Base-by-base conservation (phyloP, 2,113 vertebrate genomes). In the Laticauda colubrina region DNA sequence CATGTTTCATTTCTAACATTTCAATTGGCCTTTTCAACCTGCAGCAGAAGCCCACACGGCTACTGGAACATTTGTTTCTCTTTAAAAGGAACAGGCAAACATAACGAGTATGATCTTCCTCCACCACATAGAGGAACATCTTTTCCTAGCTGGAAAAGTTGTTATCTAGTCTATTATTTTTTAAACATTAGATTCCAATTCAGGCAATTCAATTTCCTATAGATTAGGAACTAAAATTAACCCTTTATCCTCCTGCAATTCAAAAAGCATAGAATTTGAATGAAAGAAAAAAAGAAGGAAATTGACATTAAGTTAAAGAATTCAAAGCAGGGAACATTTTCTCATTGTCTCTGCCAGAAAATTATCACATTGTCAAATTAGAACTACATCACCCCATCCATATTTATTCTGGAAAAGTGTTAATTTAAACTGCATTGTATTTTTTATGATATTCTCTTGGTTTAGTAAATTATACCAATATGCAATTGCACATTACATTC, bases 391-490 rank as follows among this genome's bases (percentile, higher is more conserved):
- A n/a, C 48, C 48, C 45, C 24, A 48, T 85, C 85, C 88, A 86
- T 24, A 56, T 85, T 90, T 89, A 24, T 90, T 90, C 69, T 86
- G 92, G 51, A 29, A 57, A 23, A 55, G 56, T 55, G 21, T 34
- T 34, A 57, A 61, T 86, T 85, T 51, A 86, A 85, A 86, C 51
- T 48, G 43, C 43, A 26, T 85, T 7, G 11, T 24, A 53, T 90
- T 86, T 86, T 43, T 53, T n/a, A 29, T 48, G 57, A 48, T 34
- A 57, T 55, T 23, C 64, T 85, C 64, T 89, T 81, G 53, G 18
- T 57, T 81, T 92, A 20, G 87, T 39, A 92, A 92, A 93, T 89
- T 89, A 48, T 45, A 56, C 53, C 14, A 81, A 75, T 54, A 43
- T 23, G 61, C 26, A 69, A 75, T 69, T 56, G 39, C 21, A 51